Conservation (phyloP, 2,888 invertebrate species). For the Steromphala cineraria region DNA sequence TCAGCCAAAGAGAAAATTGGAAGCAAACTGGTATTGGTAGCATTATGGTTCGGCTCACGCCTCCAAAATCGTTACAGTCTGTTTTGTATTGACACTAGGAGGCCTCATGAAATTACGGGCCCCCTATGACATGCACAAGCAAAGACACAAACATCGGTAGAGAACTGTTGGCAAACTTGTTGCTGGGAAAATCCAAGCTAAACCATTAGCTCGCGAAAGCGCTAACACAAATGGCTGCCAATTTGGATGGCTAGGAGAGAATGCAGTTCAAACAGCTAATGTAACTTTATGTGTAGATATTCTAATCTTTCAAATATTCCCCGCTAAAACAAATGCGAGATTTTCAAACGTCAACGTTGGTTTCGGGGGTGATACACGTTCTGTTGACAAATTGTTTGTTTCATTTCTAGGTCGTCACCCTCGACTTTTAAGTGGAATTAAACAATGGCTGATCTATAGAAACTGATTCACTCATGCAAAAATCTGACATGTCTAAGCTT, state of each 20-base stretch:
- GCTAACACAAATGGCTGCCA: background rate
- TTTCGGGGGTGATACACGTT: background rate
- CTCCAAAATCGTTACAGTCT: background rate
- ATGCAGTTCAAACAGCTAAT: background rate
- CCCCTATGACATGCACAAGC: slow-evolving; percentile 4
- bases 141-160: background rate
- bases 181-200: slow-evolving; percentile 8
- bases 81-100: background rate
- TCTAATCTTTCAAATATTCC: slow-evolving; percentile 8
- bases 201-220: background rate
- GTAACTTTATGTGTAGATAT: background rate
- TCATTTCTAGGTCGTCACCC: background rate
- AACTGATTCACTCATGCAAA: too few species aligned
- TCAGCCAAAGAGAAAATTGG: background rate
- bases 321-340: background rate
- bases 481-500: too few species aligned
- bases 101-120: background rate
- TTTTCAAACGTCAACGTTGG: background rate
- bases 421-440: too few species aligned
- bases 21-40: background rate
- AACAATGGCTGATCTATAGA: too few species aligned
- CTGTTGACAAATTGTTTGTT: background rate
- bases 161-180: slow-evolving; percentile 10
- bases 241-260: background rate
- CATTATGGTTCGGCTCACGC: background rate